phyloP scores from a whole-genome alignment of 2,797 vertebrate species.

The Scleropages formosus region DNA sequence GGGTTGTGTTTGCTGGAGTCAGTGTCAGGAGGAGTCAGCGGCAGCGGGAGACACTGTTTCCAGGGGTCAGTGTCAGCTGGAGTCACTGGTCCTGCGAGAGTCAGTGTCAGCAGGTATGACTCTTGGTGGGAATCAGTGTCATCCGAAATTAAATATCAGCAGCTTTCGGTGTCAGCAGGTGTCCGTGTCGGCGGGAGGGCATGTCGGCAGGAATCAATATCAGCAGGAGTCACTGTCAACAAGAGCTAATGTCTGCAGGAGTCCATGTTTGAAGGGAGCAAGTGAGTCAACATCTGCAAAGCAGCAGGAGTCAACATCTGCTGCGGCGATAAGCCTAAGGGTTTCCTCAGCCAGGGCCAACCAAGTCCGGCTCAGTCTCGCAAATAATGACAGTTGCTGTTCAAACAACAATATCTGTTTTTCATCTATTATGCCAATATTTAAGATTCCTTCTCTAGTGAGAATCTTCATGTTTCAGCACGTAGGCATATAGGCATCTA shows the following conservation, averaged over 20 bases:
- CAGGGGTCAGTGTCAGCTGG: neutral
- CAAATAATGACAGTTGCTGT: too few species aligned
- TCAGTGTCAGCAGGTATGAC: neutral
- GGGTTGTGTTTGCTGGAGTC: neutral
- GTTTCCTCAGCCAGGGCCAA: neutral
- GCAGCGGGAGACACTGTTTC: neutral
- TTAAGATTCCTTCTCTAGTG: too few species aligned
- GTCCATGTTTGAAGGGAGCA: neutral
- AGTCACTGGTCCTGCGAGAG: neutral
- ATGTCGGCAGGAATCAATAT: neutral
- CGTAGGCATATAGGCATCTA: too few species aligned
- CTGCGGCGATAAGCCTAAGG: neutral
- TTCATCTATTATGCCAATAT: too few species aligned
- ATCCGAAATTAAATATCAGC: neutral
- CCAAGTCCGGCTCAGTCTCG: too few species aligned
- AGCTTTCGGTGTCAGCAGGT: conserved; percentile 1
- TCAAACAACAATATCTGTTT: too few species aligned
- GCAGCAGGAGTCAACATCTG: conserved; percentile 11
- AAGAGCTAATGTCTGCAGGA: neutral
- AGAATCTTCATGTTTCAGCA: too few species aligned
- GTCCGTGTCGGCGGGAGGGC: neutral
- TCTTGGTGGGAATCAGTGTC: neutral
- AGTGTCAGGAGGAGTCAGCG: neutral
- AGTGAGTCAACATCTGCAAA: conserved; percentile 7
- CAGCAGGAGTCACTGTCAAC: neutral